phyloP scores from a whole-genome alignment of 2,888 invertebrate genomes.

The Ptychoptera albimana region DNA sequence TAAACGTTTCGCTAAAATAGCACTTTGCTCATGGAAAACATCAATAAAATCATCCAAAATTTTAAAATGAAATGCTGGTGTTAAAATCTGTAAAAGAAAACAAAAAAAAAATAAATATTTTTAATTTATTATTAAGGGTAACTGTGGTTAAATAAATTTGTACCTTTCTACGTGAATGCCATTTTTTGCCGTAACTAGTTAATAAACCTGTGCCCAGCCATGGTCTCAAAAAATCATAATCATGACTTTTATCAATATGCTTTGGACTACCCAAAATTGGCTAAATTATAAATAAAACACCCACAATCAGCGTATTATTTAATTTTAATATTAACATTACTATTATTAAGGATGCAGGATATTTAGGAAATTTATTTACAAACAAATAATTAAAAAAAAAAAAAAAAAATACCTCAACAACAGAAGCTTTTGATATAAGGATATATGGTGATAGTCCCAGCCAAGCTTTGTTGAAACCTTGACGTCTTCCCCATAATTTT shows the following conservation, averaged over 20 bases:
- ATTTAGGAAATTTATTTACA: not conserved
- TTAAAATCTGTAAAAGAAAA: conserved; percentile 32
- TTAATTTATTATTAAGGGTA: not conserved
- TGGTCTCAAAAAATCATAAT: conserved; percentile 38
- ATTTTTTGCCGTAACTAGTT: conserved; percentile 39
- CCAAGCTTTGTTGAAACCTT: conserved; percentile 36
- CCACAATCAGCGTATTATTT: not conserved
- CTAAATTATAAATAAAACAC: conserved; percentile 19
- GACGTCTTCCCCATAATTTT: conserved; percentile 32
- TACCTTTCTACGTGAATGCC: conserved; percentile 41
- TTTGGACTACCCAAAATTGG: conserved; percentile 38
- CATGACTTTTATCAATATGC: conserved; percentile 40
- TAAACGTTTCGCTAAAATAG: conserved; percentile 36
- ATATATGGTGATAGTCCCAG: conserved; percentile 33
- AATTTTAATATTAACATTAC: not conserved
- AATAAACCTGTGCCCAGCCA: conserved; percentile 42
- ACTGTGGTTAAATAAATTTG: no score
- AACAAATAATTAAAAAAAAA: no score
- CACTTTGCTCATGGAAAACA: conserved; percentile 45
- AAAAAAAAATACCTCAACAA: conserved; percentile 28
- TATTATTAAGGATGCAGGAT: no score
- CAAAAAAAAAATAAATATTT: not conserved
- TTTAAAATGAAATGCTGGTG: conserved; percentile 53
- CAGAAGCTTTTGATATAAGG: conserved; percentile 33
- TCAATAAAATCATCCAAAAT: conserved; percentile 49